phyloP scores from a whole-genome alignment of 2,113 vertebrate genomes.

The Brienomyrus longianalis region DNA sequence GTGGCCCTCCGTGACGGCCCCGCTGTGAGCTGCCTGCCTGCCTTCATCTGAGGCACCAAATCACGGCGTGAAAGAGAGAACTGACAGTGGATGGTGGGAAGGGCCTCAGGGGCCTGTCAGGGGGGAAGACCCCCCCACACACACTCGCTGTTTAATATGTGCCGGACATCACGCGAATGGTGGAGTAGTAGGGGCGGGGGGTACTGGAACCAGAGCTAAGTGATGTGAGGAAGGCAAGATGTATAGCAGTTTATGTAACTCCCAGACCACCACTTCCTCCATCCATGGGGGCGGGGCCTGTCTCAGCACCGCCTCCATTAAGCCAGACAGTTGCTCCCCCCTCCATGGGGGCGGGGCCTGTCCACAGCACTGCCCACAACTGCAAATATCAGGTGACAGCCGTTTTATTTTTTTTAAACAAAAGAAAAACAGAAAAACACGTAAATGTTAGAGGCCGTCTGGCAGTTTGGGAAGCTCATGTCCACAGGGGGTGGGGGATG shows the following conservation, averaged over 20 bases:
- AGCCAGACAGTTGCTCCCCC: not conserved
- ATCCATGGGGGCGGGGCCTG: not conserved
- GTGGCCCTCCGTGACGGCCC: not conserved
- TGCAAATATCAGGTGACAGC: conserved; percentile 4
- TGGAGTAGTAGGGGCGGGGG: not conserved
- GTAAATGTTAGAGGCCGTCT: conserved; percentile 33
- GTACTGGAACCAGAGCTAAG: not conserved
- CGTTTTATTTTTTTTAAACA: conserved; percentile 8
- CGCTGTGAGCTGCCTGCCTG: not conserved
- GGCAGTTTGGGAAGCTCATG: not conserved
- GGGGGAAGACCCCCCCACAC: not conserved
- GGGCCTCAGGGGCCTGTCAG: not conserved
- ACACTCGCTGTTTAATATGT: not conserved
- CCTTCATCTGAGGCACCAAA: not conserved
- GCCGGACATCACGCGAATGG: not conserved
- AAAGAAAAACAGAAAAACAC: conserved; percentile 22
- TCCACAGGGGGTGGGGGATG: not conserved
- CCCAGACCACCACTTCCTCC: not conserved
- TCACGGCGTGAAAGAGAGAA: not conserved
- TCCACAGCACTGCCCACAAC: not conserved
- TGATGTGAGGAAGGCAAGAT: not conserved
- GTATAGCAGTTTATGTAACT: not conserved
- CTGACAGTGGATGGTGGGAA: not conserved
- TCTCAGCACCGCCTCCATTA: not conserved
- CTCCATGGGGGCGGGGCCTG: not conserved